Percentiles rank a stretch among this genome's conserved stretches.
phyloP scores from a whole-genome alignment of 2,888 invertebrate species.

The Cyclophora punctaria region DNA sequence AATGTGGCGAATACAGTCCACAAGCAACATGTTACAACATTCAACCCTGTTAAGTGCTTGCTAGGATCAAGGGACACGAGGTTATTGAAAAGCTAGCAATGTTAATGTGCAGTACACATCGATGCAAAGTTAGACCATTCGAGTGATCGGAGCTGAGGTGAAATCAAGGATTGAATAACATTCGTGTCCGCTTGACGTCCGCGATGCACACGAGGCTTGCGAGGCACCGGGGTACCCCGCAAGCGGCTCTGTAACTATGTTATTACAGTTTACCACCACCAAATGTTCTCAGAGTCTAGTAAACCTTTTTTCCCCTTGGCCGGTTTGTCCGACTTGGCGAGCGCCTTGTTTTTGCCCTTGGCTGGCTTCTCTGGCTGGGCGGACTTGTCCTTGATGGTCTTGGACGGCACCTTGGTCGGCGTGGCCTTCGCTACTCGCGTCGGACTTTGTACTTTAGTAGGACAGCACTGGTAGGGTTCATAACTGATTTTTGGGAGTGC shows the following conservation, averaged over 20 bases:
- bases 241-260: conserved; percentile 16
- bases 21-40: conserved; percentile 62
- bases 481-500: conserved; percentile 84
- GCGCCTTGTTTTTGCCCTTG: conserved; percentile 69
- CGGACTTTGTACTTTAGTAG: conserved; percentile 85
- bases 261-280: conserved; percentile 81
- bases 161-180: conserved; percentile 44
- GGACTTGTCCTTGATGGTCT: conserved; percentile 64
- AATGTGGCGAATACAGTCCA: conserved; percentile 47
- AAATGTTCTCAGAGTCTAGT: conserved; percentile 89
- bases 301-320: conserved; percentile 85
- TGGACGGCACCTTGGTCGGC: conserved; percentile 75
- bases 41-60: conserved; percentile 67
- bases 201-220: conserved; percentile 49
- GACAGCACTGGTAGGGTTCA: conserved; percentile 95
- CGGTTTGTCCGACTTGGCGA: conserved; percentile 74
- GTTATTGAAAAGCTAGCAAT: conserved; percentile 56
- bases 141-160: conserved; percentile 38
- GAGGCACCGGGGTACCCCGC: conserved; percentile 33
- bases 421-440: conserved; percentile 88
- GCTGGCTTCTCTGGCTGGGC: conserved; percentile 46
- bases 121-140: conserved; percentile 51
- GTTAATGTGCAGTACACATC: conserved; percentile 51
- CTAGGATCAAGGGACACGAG: conserved; percentile 71
- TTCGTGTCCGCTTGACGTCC: conserved; percentile 67